Percentiles rank a stretch among this genome's conserved stretches.
These are phyloP conservation scores for Thalassoma bifasciatum DNA, from an alignment of 2,113 vertebrate genomes.

Conservation along the genomic window DNA sequence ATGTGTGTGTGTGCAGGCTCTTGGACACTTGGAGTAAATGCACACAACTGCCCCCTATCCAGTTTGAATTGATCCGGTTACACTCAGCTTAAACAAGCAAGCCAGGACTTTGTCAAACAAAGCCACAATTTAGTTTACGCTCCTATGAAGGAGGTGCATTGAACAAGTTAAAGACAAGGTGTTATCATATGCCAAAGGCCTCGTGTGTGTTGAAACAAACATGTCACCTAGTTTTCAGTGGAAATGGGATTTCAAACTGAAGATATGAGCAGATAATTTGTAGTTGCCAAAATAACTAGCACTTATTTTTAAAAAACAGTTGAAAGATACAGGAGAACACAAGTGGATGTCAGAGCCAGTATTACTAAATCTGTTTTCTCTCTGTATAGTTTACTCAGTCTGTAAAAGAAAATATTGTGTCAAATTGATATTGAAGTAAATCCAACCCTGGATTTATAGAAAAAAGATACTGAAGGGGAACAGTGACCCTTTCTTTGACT, in stretches of 20 bases:
- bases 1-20: not conserved
- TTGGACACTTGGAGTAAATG: conserved; percentile 10
- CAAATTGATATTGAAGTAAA: not conserved
- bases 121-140: conserved; percentile 64
- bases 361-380: conserved; percentile 15
- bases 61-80: conserved; percentile 54
- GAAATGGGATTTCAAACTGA: conserved; percentile 43
- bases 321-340: conserved; percentile 2
- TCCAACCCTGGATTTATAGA: not conserved
- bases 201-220: conserved; percentile 56
- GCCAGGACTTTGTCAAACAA: conserved; percentile 34
- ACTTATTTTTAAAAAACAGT: conserved; percentile 43
- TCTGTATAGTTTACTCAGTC: conserved; percentile 6
- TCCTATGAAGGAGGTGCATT: conserved; percentile 51
- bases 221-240: conserved; percentile 44
- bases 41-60: conserved; percentile 36
- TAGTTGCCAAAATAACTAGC: conserved; percentile 68
- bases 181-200: conserved; percentile 62
- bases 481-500: conserved; percentile 2
- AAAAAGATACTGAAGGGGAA: conserved; percentile 1
- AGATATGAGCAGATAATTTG: conserved; percentile 55
- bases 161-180: conserved; percentile 39
- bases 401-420: not conserved
- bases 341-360: conserved; percentile 47
- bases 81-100: conserved; percentile 30